phyloP scores from a whole-genome alignment of 2,888 invertebrate species.

The Mantis religiosa region DNA sequence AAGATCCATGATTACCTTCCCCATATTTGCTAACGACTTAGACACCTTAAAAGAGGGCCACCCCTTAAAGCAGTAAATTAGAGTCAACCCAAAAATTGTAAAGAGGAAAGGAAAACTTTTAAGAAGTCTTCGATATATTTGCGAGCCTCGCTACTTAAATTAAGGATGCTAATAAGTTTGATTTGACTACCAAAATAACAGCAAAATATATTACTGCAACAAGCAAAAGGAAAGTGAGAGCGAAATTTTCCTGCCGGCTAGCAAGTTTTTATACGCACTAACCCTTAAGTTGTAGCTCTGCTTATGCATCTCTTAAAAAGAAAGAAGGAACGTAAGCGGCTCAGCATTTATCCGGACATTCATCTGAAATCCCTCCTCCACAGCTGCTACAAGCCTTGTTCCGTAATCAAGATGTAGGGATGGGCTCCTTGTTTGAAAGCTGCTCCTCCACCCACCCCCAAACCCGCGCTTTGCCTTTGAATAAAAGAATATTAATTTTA shows the following conservation, averaged over 20 bases:
- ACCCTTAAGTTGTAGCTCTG: neutral
- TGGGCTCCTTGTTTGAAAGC: neutral
- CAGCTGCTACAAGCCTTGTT: neutral
- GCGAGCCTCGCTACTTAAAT: neutral
- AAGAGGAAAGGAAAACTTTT: neutral
- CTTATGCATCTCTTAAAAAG: neutral
- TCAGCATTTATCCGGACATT: neutral
- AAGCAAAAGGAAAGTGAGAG: neutral
- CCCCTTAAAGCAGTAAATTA: neutral
- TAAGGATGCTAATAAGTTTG: constrained; percentile 6
- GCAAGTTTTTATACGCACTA: neutral
- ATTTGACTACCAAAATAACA: constrained; percentile 17
- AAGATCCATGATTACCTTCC: too few relatives aligned
- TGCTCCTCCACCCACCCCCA: neutral
- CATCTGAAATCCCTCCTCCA: neutral
- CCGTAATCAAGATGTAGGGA: constrained; percentile 2
- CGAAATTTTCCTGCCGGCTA: neutral
- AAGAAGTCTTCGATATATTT: constrained; percentile 2
- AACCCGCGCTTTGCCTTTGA: neutral
- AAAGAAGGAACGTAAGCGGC: neutral
- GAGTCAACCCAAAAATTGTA: neutral
- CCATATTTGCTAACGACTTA: too few relatives aligned
- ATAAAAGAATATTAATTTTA: constrained; percentile 17
- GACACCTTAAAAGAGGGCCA: neutral
- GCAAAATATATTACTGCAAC: constrained; percentile 12